Conservation (phyloP, 2,888 invertebrate genomes). For the Capitulum mitella region DNA sequence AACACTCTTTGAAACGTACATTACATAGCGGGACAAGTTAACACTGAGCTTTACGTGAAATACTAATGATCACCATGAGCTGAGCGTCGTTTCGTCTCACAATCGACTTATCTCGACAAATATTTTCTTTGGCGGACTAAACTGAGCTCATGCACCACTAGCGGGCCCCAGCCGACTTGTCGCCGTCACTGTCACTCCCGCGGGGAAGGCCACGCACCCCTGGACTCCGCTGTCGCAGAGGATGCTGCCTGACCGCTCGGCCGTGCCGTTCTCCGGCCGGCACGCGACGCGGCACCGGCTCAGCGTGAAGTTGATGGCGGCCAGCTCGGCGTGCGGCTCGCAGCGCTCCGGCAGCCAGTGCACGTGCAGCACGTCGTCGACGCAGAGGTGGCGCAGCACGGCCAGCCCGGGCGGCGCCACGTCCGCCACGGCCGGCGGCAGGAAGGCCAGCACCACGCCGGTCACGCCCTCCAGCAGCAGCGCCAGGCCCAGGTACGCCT, state of each 20-base stretch:
- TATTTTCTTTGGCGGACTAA: too few relatives aligned
- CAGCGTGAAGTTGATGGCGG: neutral
- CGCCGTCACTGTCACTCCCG: neutral
- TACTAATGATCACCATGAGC: too few relatives aligned
- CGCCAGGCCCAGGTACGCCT: constrained; percentile 4
- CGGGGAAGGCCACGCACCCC: neutral
- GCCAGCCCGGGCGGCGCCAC: neutral
- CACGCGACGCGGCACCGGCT: neutral
- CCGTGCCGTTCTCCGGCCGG: neutral
- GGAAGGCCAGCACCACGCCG: neutral
- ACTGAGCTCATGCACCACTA: too few relatives aligned
- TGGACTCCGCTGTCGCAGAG: neutral
- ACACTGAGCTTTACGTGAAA: too few relatives aligned
- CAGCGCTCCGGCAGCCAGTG: neutral
- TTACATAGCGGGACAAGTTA: too few relatives aligned
- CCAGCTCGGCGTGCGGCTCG: neutral
- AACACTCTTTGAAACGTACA: too few relatives aligned
- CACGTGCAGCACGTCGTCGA: neutral
- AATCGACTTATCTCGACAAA: too few relatives aligned
- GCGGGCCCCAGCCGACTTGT: too few relatives aligned
- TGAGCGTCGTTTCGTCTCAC: too few relatives aligned
- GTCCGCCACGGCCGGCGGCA: neutral
- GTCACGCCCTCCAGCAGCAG: neutral
- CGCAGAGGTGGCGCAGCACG: neutral
- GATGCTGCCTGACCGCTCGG: neutral